Conservation (phyloP, 1,140 invertebrate genomes). For the Pristionchus pacificus region DNA sequence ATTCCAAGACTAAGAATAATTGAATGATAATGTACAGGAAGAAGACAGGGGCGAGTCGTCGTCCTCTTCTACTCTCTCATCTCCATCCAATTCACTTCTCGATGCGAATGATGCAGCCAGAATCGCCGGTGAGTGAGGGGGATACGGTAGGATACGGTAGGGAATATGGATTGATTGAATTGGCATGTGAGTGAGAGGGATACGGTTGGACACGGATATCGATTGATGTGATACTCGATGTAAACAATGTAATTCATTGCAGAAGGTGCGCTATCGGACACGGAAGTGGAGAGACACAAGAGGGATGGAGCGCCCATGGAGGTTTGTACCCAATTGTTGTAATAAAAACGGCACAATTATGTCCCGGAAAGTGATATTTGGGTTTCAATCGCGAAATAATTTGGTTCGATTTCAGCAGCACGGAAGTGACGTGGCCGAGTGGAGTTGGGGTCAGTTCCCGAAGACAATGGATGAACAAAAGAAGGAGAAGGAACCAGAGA, state of each 20-base stretch:
- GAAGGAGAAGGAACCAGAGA: slow-evolving; percentile 18
- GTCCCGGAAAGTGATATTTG: too few species aligned
- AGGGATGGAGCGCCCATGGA: slow-evolving; percentile 16
- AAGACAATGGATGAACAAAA: slow-evolving; percentile 45
- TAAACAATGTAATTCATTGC: too few species aligned
- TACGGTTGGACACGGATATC: too few species aligned
- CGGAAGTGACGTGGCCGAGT: slow-evolving; percentile 63
- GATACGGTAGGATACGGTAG: too few species aligned
- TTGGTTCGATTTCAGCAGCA: slow-evolving; percentile 53
- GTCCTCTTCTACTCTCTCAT: slow-evolving; percentile 21
- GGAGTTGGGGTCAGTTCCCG: slow-evolving; percentile 95
- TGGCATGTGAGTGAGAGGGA: too few species aligned
- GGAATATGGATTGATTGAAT: too few species aligned
- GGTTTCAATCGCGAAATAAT: slow-evolving; percentile 32
- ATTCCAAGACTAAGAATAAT: too few species aligned
- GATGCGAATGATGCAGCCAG: slow-evolving; percentile 11
- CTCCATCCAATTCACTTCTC: slow-evolving; percentile 17
- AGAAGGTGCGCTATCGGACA: slow-evolving; percentile 53
- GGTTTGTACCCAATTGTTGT: background rate
- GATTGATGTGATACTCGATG: too few species aligned
- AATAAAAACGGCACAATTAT: background rate
- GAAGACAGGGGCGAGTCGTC: too few species aligned
- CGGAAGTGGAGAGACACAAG: slow-evolving; percentile 46
- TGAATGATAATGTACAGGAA: too few species aligned
- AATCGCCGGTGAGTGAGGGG: too few species aligned